Evolutionary conservation across 2,113 vertebrate genomes (phyloP).

Genomic region (Festucalex cinctus): DNA sequence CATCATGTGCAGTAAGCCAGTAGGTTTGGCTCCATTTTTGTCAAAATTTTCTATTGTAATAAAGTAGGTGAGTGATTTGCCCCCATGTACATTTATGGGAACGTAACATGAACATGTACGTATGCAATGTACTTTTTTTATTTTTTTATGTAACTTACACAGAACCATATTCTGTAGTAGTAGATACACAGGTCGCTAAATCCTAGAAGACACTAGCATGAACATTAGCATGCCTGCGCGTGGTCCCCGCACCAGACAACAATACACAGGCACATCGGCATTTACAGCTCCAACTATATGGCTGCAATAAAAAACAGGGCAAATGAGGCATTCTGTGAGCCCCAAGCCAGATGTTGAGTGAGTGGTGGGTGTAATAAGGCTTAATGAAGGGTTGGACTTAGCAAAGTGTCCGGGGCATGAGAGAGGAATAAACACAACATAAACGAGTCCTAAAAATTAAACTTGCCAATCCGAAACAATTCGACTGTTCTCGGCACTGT

Average conservation of each 20-base stretch:
- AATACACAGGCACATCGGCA: constrained; percentile 71
- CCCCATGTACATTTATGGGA: too few species aligned
- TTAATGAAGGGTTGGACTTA: constrained; percentile 74
- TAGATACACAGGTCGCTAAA: neutral
- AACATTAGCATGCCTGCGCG: neutral
- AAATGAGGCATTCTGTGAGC: constrained; percentile 72
- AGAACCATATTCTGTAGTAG: neutral
- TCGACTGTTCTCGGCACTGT: constrained; percentile 1
- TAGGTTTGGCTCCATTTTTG: too few species aligned
- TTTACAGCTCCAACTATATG: constrained; percentile 78
- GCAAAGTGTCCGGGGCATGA: constrained; percentile 66
- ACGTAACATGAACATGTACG: neutral
- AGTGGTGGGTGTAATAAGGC: constrained; percentile 67
- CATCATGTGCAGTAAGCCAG: too few species aligned
- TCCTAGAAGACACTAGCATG: neutral
- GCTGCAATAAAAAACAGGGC: constrained; percentile 73
- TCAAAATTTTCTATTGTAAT: too few species aligned
- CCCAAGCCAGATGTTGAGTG: constrained; percentile 71
- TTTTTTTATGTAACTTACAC: neutral
- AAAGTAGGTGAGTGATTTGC: too few species aligned
- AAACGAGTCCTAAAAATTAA: constrained; percentile 71
- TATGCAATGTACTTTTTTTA: too few species aligned
- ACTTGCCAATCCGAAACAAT: constrained; percentile 51
- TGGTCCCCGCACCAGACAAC: constrained; percentile 55
- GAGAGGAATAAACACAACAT: constrained; percentile 74